phyloP scores from a whole-genome alignment of 2,888 invertebrate genomes.

The Lypha dubia region DNA sequence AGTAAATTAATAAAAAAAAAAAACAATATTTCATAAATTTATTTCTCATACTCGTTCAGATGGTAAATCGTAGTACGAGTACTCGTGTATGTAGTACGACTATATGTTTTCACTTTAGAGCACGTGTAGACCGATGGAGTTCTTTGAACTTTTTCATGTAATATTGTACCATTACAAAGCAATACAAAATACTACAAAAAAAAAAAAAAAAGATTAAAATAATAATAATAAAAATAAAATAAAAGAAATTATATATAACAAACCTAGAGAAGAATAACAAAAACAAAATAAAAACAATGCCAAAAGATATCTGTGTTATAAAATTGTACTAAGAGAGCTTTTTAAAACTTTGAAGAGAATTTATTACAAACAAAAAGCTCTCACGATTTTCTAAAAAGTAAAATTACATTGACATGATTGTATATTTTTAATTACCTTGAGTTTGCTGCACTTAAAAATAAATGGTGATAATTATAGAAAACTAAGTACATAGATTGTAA shows the following conservation, averaged over 20 bases:
- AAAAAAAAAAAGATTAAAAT: constrained; percentile 41
- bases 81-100: neutral
- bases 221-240: constrained; percentile 56
- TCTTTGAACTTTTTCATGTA: constrained; percentile 75
- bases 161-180: constrained; percentile 68
- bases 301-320: constrained; percentile 11
- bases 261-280: constrained; percentile 12
- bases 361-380: constrained; percentile 7
- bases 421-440: constrained; percentile 25
- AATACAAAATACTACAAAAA: constrained; percentile 46
- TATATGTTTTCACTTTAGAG: constrained; percentile 59
- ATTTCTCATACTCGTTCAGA: constrained; percentile 42
- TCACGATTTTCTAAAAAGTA: neutral
- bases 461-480: constrained; percentile 33
- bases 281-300: too few relatives aligned
- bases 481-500: constrained; percentile 16
- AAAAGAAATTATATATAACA: constrained; percentile 26
- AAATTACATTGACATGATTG: constrained; percentile 16
- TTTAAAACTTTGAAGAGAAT: neutral
- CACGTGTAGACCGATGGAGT: constrained; percentile 74
- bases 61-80: constrained; percentile 1
- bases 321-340: constrained; percentile 9
- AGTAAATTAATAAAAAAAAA: constrained; percentile 54
- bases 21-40: constrained; percentile 61
- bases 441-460: constrained; percentile 21